These are phyloP conservation scores for Rhabditophanes sp. DNA, from an alignment of 2,888 invertebrate genomes.

Conservation along the genomic window DNA sequence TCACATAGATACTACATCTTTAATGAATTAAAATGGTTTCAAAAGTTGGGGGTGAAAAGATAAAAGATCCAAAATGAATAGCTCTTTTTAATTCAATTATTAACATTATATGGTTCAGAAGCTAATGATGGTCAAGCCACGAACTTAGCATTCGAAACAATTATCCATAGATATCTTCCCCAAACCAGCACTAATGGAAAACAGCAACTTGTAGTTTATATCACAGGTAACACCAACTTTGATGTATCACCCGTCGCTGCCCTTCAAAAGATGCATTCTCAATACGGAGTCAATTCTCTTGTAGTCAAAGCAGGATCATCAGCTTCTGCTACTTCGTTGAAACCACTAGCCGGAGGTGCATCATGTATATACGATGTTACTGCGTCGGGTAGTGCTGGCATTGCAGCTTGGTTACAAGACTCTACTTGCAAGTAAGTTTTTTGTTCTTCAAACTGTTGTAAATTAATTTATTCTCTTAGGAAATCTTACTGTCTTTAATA, in stretches of 20 bases:
- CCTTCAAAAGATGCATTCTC: slow-evolving; percentile 1
- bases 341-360: slow-evolving; percentile 3
- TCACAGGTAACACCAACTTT: slow-evolving; percentile 4
- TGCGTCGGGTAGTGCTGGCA: neutral
- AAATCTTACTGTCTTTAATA: too few relatives aligned
- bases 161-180: slow-evolving; percentile 1
- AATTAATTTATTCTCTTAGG: neutral
- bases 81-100: too few relatives aligned
- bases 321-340: neutral
- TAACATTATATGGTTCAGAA: too few relatives aligned
- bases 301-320: slow-evolving; percentile 1
- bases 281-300: slow-evolving; percentile 2
- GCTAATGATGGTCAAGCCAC: slow-evolving; percentile 1
- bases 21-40: too few relatives aligned
- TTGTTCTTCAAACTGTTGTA: neutral
- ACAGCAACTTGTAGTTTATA: slow-evolving; percentile 2
- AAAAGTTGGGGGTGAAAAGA: too few relatives aligned
- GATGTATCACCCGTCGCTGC: slow-evolving; percentile 1
- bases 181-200: neutral
- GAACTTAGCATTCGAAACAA: slow-evolving; percentile 5
- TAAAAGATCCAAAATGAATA: too few relatives aligned
- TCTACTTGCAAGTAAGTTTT: slow-evolving; percentile 6
- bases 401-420: slow-evolving; percentile 5
- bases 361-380: slow-evolving; percentile 2
- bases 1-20: too few relatives aligned